Percentiles rank a stretch among this genome's conserved stretches.
Conservation (phyloP, 2,888 invertebrate genomes). For the Cheilosia scutellata region DNA sequence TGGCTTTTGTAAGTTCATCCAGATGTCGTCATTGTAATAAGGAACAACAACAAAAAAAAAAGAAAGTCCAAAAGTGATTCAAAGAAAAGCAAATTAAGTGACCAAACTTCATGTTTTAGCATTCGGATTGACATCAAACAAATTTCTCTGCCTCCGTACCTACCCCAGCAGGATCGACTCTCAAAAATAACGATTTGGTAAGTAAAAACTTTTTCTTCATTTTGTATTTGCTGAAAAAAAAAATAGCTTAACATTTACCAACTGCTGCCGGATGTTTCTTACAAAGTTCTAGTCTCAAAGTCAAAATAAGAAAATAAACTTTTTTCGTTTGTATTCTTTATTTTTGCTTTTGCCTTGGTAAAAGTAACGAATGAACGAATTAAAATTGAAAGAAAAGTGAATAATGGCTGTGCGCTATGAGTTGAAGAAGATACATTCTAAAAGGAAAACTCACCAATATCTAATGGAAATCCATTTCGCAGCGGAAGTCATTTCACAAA, state of each 20-base stretch:
- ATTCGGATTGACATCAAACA: slow-evolving; percentile 66
- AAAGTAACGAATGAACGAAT: slow-evolving; percentile 56
- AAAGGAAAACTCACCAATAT: slow-evolving; percentile 54
- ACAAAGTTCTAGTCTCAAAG: slow-evolving; percentile 57
- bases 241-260: slow-evolving; percentile 34
- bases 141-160: slow-evolving; percentile 19
- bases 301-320: slow-evolving; percentile 63
- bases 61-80: slow-evolving; percentile 13
- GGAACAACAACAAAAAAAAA: not conserved
- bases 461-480: slow-evolving; percentile 70
- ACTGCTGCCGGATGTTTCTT: slow-evolving; percentile 31
- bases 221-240: slow-evolving; percentile 32
- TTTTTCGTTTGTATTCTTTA: slow-evolving; percentile 20
- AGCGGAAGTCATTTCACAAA: slow-evolving; percentile 67
- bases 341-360: slow-evolving; percentile 39
- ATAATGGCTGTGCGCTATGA: slow-evolving; percentile 48
- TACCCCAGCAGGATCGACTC: not conserved
- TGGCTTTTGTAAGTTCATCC: not conserved
- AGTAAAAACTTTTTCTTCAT: slow-evolving; percentile 65
- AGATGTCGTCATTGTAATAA: slow-evolving; percentile 27
- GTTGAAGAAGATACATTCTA: slow-evolving; percentile 53
- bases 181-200: slow-evolving; percentile 50
- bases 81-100: slow-evolving; percentile 61
- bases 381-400: slow-evolving; percentile 69
- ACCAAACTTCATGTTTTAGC: slow-evolving; percentile 66